Evolutionary conservation across 2,888 invertebrate species (phyloP).

Genomic region (Cyaniris semiargus): DNA sequence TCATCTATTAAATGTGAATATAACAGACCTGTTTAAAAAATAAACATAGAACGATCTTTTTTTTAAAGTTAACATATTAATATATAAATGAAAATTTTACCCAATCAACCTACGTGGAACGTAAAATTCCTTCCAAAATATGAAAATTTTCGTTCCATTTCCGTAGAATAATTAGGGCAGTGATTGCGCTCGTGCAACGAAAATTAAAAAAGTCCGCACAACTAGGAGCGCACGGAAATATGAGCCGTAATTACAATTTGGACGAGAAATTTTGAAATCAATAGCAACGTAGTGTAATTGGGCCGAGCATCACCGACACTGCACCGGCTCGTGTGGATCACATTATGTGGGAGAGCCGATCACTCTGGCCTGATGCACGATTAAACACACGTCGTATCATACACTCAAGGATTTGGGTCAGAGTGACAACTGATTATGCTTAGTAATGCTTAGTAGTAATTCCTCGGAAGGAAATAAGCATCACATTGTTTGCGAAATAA

Average conservation of each 20-base stretch:
- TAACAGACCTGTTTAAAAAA: too few relatives aligned
- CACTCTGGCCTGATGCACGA: neutral
- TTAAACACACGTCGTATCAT: neutral
- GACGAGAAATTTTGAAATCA: neutral
- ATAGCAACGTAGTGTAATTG: neutral
- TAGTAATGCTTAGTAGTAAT: neutral
- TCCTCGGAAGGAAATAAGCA: neutral
- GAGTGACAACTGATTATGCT: neutral
- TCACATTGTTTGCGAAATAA: neutral
- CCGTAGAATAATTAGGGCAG: neutral
- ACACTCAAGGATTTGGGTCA: neutral
- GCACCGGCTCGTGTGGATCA: neutral
- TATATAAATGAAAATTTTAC: too few relatives aligned
- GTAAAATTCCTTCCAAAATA: neutral
- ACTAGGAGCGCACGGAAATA: neutral
- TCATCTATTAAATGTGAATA: too few relatives aligned
- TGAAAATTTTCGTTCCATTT: constrained; percentile 15
- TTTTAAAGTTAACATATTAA: too few relatives aligned
- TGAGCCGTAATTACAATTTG: neutral
- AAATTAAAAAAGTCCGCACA: neutral
- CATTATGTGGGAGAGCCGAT: neutral
- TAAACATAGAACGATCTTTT: too few relatives aligned
- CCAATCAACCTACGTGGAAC: neutral
- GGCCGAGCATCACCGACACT: neutral
- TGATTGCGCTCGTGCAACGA: neutral